A percentile compares a stretch with the other conserved stretches of the same genome.
phyloP scores from a whole-genome alignment of 1,140 invertebrate genomes.

The Radopholus similis region DNA sequence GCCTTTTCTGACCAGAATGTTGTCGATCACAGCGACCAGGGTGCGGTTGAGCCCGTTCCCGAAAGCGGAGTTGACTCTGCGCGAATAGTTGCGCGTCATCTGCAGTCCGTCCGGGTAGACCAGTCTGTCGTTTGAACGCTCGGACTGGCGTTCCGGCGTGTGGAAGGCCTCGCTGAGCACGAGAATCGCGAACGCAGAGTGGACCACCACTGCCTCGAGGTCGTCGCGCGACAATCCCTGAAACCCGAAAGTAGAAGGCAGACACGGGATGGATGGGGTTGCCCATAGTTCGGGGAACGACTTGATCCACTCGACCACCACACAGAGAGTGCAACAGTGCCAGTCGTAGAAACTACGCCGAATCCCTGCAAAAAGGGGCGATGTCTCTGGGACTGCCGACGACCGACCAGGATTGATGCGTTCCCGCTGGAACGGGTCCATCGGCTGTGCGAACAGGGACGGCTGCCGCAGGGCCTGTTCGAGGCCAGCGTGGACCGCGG shows the following conservation, averaged over 20 bases:
- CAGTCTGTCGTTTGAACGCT: too few relatives aligned
- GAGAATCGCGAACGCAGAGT: slow-evolving; percentile 45
- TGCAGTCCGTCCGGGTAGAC: slow-evolving; percentile 40
- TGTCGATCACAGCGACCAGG: slow-evolving; percentile 53
- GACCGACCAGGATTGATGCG: too few relatives aligned
- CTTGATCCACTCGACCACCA: slow-evolving; percentile 47
- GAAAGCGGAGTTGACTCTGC: slow-evolving; percentile 41
- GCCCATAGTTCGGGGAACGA: slow-evolving; percentile 36
- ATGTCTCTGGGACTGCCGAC: too few relatives aligned
- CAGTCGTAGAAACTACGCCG: slow-evolving; percentile 52
- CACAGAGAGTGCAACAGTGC: slow-evolving; percentile 49
- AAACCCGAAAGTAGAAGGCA: too few relatives aligned
- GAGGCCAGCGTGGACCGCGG: slow-evolving; percentile 34
- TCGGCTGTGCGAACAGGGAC: slow-evolving; percentile 22
- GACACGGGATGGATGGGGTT: too few relatives aligned
- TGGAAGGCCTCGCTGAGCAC: slow-evolving; percentile 53
- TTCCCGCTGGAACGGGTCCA: too few relatives aligned
- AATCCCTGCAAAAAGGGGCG: too few relatives aligned
- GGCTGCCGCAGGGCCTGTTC: slow-evolving; percentile 32
- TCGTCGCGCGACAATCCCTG: slow-evolving; percentile 17
- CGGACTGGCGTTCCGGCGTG: slow-evolving; percentile 49
- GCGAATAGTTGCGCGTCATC: slow-evolving; percentile 42
- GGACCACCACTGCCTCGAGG: slow-evolving; percentile 41
- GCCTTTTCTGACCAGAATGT: slow-evolving; percentile 51
- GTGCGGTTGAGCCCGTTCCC: slow-evolving; percentile 48